Base-by-base conservation (phyloP, 2,797 vertebrate species). In the Lacerta agilis region DNA sequence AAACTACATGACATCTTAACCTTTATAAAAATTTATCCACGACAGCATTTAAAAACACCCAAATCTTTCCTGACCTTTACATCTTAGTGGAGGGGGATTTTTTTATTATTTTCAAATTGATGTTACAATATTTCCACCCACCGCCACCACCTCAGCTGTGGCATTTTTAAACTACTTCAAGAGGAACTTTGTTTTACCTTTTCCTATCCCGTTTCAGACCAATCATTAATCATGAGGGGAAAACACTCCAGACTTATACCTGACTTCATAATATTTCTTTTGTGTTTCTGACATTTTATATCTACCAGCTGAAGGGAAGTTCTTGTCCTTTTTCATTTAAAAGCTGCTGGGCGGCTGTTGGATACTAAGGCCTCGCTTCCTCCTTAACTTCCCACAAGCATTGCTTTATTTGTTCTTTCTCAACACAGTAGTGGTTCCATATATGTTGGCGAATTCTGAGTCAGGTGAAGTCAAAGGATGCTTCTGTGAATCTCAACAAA, bases 1-100 rank as follows among this genome's bases (percentile, higher is more conserved):
- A 96, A 97, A 96, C 94, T 96, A 96, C 97, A 97, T 97, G 97
- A 97, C 98, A 98, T 96, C 96, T 96, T 97, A 97, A 98, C 98
- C 97, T 98, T 97, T 97, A 96, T 96, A 95, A 88, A 81, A 97
- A 96, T 96, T 95, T 97, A 97, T 97, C 97, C 95, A 94, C 97
- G 97, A 97, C 97, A 97, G 97, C 97, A 96, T 97, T 98, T 97
- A 97, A 97, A 97, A 98, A 97, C 98, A 98, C 96, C 97, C 96
- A 97, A 97, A 97, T 97, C 97, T 96, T 96, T 96, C 93, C 92
- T 98, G 97, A 98, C 97, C 98, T 98, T 98, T 98, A 96, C 94
- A 94, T 97, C 97, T 97, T 97, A 96, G 96, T 95, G 90, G 95
- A 95, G 91, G 85, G 36, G 1, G 71, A 83, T 94, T 94, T 96